phyloP scores from a whole-genome alignment of 2,888 invertebrate species.

The Cataglyphis livida region DNA sequence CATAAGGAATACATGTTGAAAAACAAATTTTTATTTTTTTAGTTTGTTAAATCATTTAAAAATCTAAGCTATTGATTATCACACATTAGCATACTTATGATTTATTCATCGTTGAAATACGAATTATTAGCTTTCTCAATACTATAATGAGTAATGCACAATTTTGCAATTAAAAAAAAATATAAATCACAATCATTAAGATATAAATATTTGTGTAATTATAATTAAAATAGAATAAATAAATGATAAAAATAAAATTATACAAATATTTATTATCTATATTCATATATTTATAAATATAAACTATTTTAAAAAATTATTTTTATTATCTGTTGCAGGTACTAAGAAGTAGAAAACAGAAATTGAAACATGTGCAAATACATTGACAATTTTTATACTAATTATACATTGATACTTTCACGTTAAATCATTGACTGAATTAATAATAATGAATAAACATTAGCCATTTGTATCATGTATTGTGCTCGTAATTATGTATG shows the following conservation, averaged over 20 bases:
- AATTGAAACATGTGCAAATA: background rate
- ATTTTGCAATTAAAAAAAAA: constrained; percentile 9
- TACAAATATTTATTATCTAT: background rate
- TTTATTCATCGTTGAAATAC: background rate
- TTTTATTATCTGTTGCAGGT: constrained; percentile 19
- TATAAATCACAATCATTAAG: background rate
- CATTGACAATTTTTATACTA: background rate
- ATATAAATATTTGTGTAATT: background rate
- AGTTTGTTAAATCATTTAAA: background rate
- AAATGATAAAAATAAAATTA: background rate
- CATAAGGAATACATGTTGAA: background rate
- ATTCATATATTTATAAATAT: constrained; percentile 1
- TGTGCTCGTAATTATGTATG: constrained; percentile 19
- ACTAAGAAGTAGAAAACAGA: constrained; percentile 22
- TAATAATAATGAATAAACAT: constrained; percentile 16
- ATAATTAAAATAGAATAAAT: background rate
- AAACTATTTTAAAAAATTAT: background rate
- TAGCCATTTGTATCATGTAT: constrained; percentile 9
- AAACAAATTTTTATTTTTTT: background rate
- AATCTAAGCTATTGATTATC: constrained; percentile 6
- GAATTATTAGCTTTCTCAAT: background rate
- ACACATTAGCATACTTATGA: background rate
- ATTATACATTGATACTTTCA: background rate
- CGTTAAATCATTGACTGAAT: constrained; percentile 21
- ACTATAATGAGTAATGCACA: background rate